Conservation (phyloP, 2,888 invertebrate species). For the Idaea dimidiata region DNA sequence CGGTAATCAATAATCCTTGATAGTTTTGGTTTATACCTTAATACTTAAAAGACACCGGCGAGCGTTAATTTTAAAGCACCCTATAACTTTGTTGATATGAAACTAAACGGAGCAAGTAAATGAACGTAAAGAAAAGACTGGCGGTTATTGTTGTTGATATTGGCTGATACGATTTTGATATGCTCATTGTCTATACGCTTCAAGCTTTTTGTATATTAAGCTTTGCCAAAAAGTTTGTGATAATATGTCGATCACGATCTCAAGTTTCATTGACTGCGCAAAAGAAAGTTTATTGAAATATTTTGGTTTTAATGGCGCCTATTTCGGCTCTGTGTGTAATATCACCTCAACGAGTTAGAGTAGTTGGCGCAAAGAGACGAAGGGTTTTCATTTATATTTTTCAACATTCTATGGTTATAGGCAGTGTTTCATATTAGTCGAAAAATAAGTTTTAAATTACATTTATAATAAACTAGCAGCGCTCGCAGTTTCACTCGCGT, state of each 20-base stretch:
- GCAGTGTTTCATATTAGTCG: no score
- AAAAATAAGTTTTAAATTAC: no score
- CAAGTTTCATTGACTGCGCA: slow-evolving; percentile 13
- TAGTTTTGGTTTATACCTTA: no score
- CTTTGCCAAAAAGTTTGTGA: slow-evolving; percentile 47
- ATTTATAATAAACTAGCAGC: no score
- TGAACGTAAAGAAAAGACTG: slow-evolving; percentile 28
- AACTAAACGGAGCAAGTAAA: slow-evolving; percentile 18
- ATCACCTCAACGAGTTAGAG: no score
- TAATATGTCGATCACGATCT: slow-evolving; percentile 21
- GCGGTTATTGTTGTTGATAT: slow-evolving; percentile 14
- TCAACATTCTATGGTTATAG: no score
- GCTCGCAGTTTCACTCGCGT: no score
- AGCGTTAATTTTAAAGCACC: slow-evolving; percentile 8
- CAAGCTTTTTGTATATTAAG: slow-evolving; percentile 28
- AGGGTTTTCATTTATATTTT: no score
- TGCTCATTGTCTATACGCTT: slow-evolving; percentile 24
- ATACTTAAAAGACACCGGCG: no score
- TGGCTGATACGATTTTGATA: slow-evolving; percentile 10
- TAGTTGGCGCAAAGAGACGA: no score
- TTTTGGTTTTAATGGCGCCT: neutral
- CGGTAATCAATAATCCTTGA: no score
- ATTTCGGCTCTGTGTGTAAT: no score
- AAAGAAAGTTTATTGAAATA: neutral
- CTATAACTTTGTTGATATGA: slow-evolving; percentile 4